Base-by-base conservation (phyloP, 2,888 invertebrate species). In the Syrphus vitripennis region DNA sequence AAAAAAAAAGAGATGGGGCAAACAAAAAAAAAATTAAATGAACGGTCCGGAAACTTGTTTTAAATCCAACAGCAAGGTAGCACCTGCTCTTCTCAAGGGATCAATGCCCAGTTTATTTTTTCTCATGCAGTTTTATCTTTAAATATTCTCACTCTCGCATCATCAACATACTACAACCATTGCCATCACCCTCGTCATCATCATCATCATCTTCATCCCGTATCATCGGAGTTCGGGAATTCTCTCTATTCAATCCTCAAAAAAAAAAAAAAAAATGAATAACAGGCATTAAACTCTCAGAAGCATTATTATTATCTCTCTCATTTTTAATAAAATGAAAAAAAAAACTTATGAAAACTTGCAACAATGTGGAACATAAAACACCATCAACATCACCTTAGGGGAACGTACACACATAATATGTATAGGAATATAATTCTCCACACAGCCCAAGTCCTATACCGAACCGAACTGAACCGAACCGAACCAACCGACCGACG, bases 291-390 rank as follows among this genome's bases (percentile, higher is more conserved):
- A 81, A 84, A 71, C 84, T 71, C 84, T 84, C 81, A 55, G 45
- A 84, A 84, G 72, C 76, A 74, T 14, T 63, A 82, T 84, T 81
- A 84, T 84, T 81, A 81, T 29, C 40, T 42, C 45, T 45, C 63
- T 67, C 80, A 83, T 83, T 80, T 80, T 75, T 75, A 71, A 77
- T 82, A 63, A 42, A 71, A n/a, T 12, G 59, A 75, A 63, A 48
- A 69, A 67, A 26, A 70, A 48, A 26, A 24, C 16, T 57, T 42
- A 45, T 16, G 16, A 81, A 69, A 77, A 50, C 82, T 74, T 74
- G 86, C 86, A 82, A 82, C 82, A 86, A 86, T 82, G 86, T 86
- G 77, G 82, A 86, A 86, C 82, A 82, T 86, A 86, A 86, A 86
- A 86, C 86, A 86, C 77, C 86, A 82, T 77, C 69, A 78, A 61